These are phyloP conservation scores for Pseudococcus jackbeardsleyi DNA, from an alignment of 2,888 invertebrate genomes.

Conservation along the genomic window DNA sequence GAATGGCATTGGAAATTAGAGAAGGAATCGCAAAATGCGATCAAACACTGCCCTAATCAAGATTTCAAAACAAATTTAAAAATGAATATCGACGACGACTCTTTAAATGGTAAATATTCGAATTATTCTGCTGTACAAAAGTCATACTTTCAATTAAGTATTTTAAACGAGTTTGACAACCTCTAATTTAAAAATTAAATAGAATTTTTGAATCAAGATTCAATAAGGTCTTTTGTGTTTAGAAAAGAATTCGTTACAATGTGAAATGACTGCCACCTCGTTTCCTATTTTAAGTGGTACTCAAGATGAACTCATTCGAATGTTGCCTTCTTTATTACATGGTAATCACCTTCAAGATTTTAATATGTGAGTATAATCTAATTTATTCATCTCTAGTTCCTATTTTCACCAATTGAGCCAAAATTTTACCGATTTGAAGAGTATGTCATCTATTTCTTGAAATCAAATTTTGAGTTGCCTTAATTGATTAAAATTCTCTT, in stretches of 20 bases:
- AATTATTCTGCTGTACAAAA: background rate
- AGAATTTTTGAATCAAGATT: background rate
- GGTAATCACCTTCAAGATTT: slow-evolving; percentile 36
- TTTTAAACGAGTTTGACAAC: too few relatives aligned
- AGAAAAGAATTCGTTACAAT: background rate
- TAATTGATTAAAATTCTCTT: too few relatives aligned
- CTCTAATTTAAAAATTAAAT: too few relatives aligned
- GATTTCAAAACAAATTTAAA: slow-evolving; percentile 12
- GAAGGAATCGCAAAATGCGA: slow-evolving; percentile 1
- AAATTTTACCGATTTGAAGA: too few relatives aligned
- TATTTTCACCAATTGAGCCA: too few relatives aligned
- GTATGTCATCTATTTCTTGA: too few relatives aligned
- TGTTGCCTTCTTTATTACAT: background rate
- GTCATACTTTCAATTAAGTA: too few relatives aligned
- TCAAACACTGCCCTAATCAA: slow-evolving; percentile 17
- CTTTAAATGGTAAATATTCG: background rate
- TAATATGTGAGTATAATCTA: background rate
- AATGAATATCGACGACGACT: background rate
- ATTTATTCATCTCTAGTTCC: too few relatives aligned
- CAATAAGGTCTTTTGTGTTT: background rate
- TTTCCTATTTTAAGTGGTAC: slow-evolving; percentile 22
- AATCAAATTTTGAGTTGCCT: too few relatives aligned
- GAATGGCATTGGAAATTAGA: slow-evolving; percentile 58
- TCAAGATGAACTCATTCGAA: slow-evolving; percentile 10
- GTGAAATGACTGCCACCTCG: slow-evolving; percentile 39